Percentiles rank a stretch among this genome's conserved stretches.
phyloP scores from a whole-genome alignment of 2,888 invertebrate species.

The Strigamia crassipes region DNA sequence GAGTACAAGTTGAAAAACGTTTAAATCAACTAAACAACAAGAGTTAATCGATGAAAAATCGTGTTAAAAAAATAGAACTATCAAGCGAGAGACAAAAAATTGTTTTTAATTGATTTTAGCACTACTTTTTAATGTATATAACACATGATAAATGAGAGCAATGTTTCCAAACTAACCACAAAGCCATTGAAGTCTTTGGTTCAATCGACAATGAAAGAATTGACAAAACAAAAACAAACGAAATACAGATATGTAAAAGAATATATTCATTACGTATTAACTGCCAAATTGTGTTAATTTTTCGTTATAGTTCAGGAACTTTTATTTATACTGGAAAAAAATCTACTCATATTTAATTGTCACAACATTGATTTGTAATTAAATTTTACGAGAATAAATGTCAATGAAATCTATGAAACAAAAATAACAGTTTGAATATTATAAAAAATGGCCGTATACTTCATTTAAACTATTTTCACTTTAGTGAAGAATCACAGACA shows the following conservation, averaged over 20 bases:
- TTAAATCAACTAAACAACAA: neutral
- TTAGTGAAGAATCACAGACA: neutral
- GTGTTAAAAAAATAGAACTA: neutral
- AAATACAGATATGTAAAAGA: neutral
- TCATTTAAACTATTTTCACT: constrained; percentile 10
- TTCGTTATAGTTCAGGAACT: neutral
- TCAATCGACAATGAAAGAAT: neutral
- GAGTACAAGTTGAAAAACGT: neutral
- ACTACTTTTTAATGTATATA: neutral
- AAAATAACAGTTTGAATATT: neutral
- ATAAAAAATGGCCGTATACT: constrained; percentile 8
- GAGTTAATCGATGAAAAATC: neutral
- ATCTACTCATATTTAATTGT: neutral
- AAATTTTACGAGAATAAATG: neutral
- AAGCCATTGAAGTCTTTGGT: neutral
- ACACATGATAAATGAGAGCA: neutral
- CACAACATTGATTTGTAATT: constrained; percentile 1
- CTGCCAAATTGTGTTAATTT: constrained; percentile 3
- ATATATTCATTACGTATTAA: constrained; percentile 1
- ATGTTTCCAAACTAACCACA: neutral
- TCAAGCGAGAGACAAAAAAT: neutral
- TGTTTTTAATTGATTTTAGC: neutral
- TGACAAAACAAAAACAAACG: neutral
- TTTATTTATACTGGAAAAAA: neutral
- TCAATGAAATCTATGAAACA: neutral